Evolutionary conservation across 2,888 invertebrate genomes (phyloP), one percentile per base, ranked within the genome.

Genomic region (Eupeodes latifasciatus): DNA sequence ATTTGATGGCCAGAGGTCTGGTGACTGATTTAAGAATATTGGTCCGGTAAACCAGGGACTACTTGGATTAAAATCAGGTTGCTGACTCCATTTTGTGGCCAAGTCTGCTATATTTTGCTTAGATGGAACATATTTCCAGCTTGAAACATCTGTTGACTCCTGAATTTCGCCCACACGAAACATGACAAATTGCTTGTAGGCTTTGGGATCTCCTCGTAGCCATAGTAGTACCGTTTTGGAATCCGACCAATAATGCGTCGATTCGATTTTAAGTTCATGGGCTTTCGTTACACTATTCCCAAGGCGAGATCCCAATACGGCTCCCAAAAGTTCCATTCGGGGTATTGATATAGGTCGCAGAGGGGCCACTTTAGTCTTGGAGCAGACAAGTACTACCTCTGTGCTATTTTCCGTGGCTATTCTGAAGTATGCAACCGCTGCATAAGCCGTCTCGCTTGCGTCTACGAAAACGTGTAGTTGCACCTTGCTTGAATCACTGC

Each of bases 191-290:
- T 90, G 85, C 16, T 87, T 83, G 49, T 69, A 87, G 4, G 11
- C 57, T 75, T 89, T 89, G 0, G 82, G 81, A 14, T 90, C 90
- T 5, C 90, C 85, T 66, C 76, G 59, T 7, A 91, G 69, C 91
- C 91, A 91, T 10, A 72, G 59, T 16, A 91, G 49, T 14, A 90
- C 91, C 4, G 89, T 90, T 72, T 80, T 90, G 1, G 91, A 91
- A 61, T 92, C 91, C 6, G 90, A 81, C 91, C 91, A 91, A 72
- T 89, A 90, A 36, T 80, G 34, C 0, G 16, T 87, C 6, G 76
- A 14, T 16, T 75, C 53, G 44, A 91, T 80, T 3, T 81, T 55
- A 5, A 90, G 53, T 3, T 81, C 77, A 51, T 86, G 89, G 1
- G 49, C 77, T 44, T 85, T 79, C 0, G 62, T 34, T 55, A 90